phyloP scores from a whole-genome alignment of 1,140 invertebrate species.

The Parapsyche elsis region DNA sequence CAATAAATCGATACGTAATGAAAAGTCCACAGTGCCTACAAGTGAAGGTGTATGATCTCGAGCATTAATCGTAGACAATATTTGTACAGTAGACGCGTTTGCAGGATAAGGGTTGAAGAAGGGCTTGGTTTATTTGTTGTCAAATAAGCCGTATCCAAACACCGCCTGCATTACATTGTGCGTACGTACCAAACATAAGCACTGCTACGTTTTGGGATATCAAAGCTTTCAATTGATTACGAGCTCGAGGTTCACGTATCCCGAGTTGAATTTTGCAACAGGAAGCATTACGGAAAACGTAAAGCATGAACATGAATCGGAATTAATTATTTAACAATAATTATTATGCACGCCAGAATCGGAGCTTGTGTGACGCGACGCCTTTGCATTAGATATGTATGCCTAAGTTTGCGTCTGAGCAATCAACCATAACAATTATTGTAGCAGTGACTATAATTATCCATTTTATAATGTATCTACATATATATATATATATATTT shows the following conservation, averaged over 20 bases:
- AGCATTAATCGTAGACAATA: slow-evolving; percentile 13
- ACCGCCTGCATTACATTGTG: not conserved
- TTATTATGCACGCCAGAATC: too few relatives aligned
- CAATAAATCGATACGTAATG: not conserved
- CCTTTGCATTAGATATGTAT: too few relatives aligned
- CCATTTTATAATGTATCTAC: too few relatives aligned
- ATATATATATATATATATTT: too few relatives aligned
- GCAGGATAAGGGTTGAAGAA: not conserved
- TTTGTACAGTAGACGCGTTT: slow-evolving; percentile 1
- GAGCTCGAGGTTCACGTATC: not conserved
- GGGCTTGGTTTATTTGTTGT: slow-evolving; percentile 10
- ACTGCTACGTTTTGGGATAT: not conserved
- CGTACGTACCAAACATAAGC: not conserved
- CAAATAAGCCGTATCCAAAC: slow-evolving; percentile 17
- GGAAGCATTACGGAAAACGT: too few relatives aligned
- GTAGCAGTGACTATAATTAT: too few relatives aligned
- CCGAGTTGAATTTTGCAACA: too few relatives aligned
- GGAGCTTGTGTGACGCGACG: too few relatives aligned
- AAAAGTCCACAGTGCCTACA: not conserved
- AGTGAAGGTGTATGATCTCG: not conserved
- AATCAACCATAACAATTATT: too few relatives aligned
- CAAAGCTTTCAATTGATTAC: slow-evolving; percentile 34
- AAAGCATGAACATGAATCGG: too few relatives aligned
- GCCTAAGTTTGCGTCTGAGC: too few relatives aligned
- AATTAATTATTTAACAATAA: too few relatives aligned